These are phyloP conservation scores for Sarcophaga rosellei DNA, from an alignment of 2,888 invertebrate species.

Conservation along the genomic window DNA sequence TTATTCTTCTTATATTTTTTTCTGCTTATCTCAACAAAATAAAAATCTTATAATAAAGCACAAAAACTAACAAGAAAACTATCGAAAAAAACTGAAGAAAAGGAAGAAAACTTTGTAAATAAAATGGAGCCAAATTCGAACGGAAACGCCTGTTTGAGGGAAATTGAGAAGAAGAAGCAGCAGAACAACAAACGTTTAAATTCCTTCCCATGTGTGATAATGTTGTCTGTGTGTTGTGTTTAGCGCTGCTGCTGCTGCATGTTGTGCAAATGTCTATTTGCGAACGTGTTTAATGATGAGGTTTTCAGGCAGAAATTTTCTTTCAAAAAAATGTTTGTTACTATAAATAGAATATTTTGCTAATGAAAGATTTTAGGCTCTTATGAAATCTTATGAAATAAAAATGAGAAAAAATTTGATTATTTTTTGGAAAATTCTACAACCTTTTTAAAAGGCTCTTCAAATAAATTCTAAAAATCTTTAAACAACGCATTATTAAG, in stretches of 20 bases:
- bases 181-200: not conserved
- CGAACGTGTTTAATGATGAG: not conserved
- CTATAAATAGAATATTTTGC: not conserved
- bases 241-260: not conserved
- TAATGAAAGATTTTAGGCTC: not conserved
- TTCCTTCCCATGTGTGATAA: not conserved
- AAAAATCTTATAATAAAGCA: not conserved
- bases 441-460: not conserved
- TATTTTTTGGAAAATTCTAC: not conserved
- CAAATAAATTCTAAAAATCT: not conserved
- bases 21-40: constrained; percentile 37
- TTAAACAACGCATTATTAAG: not conserved
- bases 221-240: no score
- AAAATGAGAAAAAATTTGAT: no score
- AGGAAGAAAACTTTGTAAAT: constrained; percentile 17
- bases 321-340: not conserved
- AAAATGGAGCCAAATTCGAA: constrained; percentile 43
- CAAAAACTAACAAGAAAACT: constrained; percentile 5
- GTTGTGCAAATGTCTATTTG: not conserved
- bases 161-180: constrained; percentile 15
- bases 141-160: constrained; percentile 54
- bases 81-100: not conserved
- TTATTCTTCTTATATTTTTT: not conserved
- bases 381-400: not conserved
- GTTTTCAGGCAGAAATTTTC: not conserved